Base-by-base conservation (phyloP, 2,113 vertebrate species). In the Prietella phreatophila region DNA sequence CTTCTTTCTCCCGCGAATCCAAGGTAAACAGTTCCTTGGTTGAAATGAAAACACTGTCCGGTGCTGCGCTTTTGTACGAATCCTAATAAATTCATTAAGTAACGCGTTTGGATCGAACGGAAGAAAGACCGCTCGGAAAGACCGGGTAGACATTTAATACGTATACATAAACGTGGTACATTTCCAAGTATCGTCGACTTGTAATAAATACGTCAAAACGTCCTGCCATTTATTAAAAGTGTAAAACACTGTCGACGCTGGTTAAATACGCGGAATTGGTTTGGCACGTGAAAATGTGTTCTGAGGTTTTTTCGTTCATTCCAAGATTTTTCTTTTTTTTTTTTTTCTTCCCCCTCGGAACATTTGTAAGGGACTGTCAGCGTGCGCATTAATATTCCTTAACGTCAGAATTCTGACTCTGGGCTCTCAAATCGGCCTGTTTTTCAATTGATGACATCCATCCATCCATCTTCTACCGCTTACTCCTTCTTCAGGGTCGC, bases 191-290 rank as follows among this genome's bases (percentile, higher is more conserved):
- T 85, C 56, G 33, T 85, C 71, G 47, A 42, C 71, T 85, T 76
- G 84, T 75, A 85, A 85, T 85, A 85, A 85, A 85, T 85, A 85
- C 33, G 71, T 85, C 84, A 85, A 85, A 85, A 85, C 6, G 30
- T 30, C 6, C 69, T 85, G 84, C 84, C 71, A 76, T 85, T 85
- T 61, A 61, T 85, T 85, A 85, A 76, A 75, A 76, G 69, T 75
- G 84, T 85, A 76, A 85, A 85, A 85, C 71, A 42, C 84, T 85
- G 69, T 85, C 84, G 76, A 60, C 71, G 27, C 69, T 61, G 76
- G 69, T 85, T 85, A 76, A 85, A 85, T 58, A 85, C 75, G 84
- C 42, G 84, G 71, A 85, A 42, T 53, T 39, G 84, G 84, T 85
- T 75, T 85, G 84, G 84, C 84, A 8, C 55, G 8, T 58, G 36